phyloP scores from a whole-genome alignment of 2,888 invertebrate species.

The Leptinotarsa tumamoca region DNA sequence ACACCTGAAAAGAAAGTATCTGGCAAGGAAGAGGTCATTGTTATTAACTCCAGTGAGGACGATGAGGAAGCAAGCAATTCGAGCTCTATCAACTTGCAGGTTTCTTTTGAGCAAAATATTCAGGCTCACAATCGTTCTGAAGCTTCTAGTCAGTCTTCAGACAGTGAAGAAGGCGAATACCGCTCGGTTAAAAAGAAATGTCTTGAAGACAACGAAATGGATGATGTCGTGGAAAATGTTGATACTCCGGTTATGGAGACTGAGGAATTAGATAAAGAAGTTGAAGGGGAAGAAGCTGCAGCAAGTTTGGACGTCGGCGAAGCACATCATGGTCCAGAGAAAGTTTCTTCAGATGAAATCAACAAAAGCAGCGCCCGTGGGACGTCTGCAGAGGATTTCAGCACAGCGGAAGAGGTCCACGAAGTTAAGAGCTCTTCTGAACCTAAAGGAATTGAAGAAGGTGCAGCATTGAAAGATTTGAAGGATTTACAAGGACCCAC shows the following conservation, averaged over 20 bases:
- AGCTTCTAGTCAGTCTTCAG: constrained; percentile 1
- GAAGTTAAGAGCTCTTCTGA: background rate
- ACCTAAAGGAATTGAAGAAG: background rate
- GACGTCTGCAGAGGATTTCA: too few species aligned
- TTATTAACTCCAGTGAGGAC: constrained; percentile 26
- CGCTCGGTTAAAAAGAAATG: background rate
- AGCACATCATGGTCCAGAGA: background rate
- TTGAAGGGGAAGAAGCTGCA: background rate
- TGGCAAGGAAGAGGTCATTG: constrained; percentile 8
- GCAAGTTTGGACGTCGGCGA: too few species aligned
- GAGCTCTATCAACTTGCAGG: constrained; percentile 3
- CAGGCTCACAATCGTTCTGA: background rate
- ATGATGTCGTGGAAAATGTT: background rate
- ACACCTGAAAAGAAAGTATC: constrained; percentile 28
- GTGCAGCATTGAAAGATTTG: background rate
- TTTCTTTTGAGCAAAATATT: constrained; percentile 18
- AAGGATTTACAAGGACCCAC: background rate
- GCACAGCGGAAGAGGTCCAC: too few species aligned
- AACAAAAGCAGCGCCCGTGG: too few species aligned
- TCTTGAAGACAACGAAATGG: background rate
- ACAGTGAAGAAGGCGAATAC: background rate
- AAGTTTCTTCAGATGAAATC: background rate
- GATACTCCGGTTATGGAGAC: background rate
- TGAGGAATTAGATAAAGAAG: background rate
- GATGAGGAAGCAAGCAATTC: background rate